A percentile compares a stretch with the other conserved stretches of the same genome.
Conservation (phyloP, 2,888 invertebrate species). For the Mylabris sibirica region DNA sequence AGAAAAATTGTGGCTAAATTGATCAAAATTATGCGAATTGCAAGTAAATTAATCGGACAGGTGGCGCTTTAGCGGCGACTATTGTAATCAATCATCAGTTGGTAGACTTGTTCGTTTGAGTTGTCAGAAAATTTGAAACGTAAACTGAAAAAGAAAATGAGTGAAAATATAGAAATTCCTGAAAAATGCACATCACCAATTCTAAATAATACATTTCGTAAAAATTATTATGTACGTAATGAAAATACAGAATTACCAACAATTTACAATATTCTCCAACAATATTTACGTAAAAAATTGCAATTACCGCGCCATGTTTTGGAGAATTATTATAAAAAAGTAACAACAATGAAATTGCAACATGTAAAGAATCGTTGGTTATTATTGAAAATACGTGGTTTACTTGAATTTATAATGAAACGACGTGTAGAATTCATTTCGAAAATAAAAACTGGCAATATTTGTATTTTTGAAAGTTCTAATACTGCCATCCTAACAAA, state of each 20-base stretch:
- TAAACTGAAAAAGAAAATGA: neutral
- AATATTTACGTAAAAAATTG: slow-evolving; percentile 4
- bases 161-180: neutral
- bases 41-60: too few relatives aligned
- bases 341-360: neutral
- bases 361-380: slow-evolving; percentile 11
- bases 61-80: too few relatives aligned
- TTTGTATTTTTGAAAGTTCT: neutral
- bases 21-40: too few relatives aligned
- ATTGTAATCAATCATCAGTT: too few relatives aligned
- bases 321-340: neutral
- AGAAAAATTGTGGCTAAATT: too few relatives aligned
- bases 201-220: neutral
- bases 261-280: neutral
- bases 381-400: slow-evolving; percentile 2
- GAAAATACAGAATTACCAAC: neutral
- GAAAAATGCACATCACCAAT: neutral
- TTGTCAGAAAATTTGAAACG: too few relatives aligned
- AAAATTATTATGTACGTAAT: neutral
- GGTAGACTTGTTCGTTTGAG: too few relatives aligned
- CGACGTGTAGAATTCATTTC: neutral
- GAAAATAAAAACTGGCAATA: neutral
- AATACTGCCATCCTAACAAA: neutral
- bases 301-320: neutral
- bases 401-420: slow-evolving; percentile 4